Conservation (phyloP, 2,113 vertebrate genomes). For the Epinephelus fuscoguttatus region DNA sequence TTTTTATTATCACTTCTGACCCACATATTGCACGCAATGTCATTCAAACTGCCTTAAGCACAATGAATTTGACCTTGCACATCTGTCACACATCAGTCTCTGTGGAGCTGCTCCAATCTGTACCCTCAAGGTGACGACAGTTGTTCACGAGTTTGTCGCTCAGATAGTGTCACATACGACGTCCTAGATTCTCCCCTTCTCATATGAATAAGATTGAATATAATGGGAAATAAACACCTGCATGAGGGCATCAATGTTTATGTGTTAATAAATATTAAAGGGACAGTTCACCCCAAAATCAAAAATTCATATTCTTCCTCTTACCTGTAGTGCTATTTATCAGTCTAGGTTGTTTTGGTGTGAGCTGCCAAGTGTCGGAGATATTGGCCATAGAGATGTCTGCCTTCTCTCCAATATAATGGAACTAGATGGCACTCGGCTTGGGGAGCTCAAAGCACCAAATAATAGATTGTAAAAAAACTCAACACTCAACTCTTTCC, state of each 20-base stretch:
- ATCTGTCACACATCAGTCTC: conserved; percentile 32
- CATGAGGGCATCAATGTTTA: not conserved
- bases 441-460: no score
- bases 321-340: no score
- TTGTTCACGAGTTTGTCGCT: not conserved
- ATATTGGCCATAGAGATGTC: no score
- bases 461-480: no score
- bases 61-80: conserved; percentile 23
- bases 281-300: no score
- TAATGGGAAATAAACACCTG: not conserved
- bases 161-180: not conserved
- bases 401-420: no score
- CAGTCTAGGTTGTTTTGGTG: no score
- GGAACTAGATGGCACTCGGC: no score
- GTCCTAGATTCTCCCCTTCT: not conserved
- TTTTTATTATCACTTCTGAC: conserved; percentile 19
- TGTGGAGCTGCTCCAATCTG: conserved; percentile 34
- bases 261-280: not conserved
- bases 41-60: conserved; percentile 19
- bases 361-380: no score
- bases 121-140: conserved; percentile 12
- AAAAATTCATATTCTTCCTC: no score
- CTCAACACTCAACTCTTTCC: no score
- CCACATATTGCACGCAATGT: conserved; percentile 22
- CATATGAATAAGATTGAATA: not conserved